phyloP scores from a whole-genome alignment of 2,797 vertebrate genomes.

The Pseudopleuronectes americanus region DNA sequence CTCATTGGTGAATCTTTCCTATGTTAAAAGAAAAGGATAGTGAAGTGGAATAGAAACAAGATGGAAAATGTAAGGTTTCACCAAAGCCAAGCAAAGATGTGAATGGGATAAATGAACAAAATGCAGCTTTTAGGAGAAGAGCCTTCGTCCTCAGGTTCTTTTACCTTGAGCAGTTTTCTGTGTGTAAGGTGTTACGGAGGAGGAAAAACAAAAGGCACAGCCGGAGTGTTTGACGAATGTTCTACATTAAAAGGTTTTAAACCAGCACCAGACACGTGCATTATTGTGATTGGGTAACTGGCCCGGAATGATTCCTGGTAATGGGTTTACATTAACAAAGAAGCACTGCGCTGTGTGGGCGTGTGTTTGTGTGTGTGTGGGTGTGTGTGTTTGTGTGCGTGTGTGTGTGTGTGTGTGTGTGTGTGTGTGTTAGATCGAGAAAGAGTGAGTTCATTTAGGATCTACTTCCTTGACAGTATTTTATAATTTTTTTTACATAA shows the following conservation, averaged over 20 bases:
- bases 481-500: conserved; percentile 13
- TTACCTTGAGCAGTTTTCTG: conserved; percentile 2
- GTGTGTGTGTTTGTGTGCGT: neutral
- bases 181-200: conserved; percentile 3
- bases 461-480: neutral
- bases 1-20: neutral
- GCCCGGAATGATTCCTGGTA: conserved; percentile 37
- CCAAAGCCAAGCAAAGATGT: neutral
- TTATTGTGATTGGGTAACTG: conserved; percentile 36
- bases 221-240: conserved; percentile 32
- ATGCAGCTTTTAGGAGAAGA: conserved; percentile 7
- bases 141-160: neutral
- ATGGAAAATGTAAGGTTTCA: neutral
- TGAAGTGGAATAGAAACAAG: neutral
- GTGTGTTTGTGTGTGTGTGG: neutral
- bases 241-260: conserved; percentile 44
- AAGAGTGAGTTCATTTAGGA: conserved; percentile 21
- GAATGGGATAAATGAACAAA: neutral
- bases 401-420: neutral
- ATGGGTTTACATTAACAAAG: conserved; percentile 43
- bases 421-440: neutral
- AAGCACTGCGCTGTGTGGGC: conserved; percentile 8
- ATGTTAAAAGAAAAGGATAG: neutral
- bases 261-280: conserved; percentile 29
- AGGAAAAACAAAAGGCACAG: conserved; percentile 36